phyloP scores from a whole-genome alignment of 2,888 invertebrate genomes.

The Platycheirus albimanus region DNA sequence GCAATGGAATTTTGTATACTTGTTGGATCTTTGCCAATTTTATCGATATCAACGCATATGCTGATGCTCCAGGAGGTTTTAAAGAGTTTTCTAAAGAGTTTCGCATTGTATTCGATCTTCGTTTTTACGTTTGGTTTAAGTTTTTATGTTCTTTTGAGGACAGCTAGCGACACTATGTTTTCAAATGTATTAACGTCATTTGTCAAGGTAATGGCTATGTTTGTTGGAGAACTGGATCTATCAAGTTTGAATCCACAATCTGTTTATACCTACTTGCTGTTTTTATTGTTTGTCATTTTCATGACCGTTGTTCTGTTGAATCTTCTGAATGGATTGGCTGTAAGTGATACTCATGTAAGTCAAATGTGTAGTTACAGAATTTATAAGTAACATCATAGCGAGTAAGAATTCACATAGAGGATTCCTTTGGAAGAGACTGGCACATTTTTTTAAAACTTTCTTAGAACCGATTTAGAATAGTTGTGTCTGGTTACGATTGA shows the following conservation, averaged over 20 bases:
- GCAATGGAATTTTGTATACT: conserved; percentile 90
- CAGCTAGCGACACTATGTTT: no score
- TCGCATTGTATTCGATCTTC: conserved; percentile 90
- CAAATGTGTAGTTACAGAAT: neutral
- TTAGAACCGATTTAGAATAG: no score
- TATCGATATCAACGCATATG: conserved; percentile 89
- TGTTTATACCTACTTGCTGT: conserved; percentile 88
- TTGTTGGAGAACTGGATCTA: conserved; percentile 92
- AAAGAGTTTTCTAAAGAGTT: conserved; percentile 90
- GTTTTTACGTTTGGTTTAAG: conserved; percentile 92
- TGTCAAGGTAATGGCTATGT: conserved; percentile 93
- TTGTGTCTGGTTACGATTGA: no score
- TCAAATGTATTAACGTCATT: conserved; percentile 85
- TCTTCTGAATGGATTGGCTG: conserved; percentile 92
- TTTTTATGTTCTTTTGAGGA: conserved; percentile 88
- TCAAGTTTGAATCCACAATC: conserved; percentile 86
- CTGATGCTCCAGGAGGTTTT: conserved; percentile 93
- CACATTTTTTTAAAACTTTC: no score
- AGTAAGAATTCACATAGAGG: no score
- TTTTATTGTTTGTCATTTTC: conserved; percentile 91
- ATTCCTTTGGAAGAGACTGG: no score
- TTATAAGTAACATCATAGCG: no score
- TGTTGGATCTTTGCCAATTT: conserved; percentile 89
- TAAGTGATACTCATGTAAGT: conserved; percentile 89
- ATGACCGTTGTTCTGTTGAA: conserved; percentile 93